These are phyloP conservation scores for Rhopalosiphum nymphaeae DNA, from an alignment of 2,888 invertebrate species.

Conservation along the genomic window DNA sequence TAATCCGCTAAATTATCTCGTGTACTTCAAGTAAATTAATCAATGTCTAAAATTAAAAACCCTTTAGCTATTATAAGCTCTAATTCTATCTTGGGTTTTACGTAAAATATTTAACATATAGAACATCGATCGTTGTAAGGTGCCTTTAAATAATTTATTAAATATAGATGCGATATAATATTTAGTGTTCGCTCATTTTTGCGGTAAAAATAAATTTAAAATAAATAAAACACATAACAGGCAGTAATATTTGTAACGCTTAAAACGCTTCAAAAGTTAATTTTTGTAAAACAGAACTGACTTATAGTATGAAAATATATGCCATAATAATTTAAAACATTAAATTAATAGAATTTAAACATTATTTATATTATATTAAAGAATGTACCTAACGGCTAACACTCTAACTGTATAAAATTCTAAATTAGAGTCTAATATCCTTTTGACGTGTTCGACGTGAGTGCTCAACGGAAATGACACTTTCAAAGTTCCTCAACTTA, in stretches of 20 bases:
- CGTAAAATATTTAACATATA: neutral
- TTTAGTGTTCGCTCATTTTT: neutral
- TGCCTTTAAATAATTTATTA: neutral
- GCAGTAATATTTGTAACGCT: neutral
- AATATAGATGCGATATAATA: neutral
- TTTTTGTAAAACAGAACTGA: neutral
- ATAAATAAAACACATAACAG: neutral
- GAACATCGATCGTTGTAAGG: neutral
- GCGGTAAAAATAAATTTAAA: neutral
- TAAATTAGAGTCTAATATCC: neutral
- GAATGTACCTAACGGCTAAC: neutral
- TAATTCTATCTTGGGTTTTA: neutral
- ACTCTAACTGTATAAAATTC: neutral
- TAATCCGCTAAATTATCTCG: constrained; percentile 1
- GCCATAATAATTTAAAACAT: neutral
- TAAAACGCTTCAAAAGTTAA: neutral
- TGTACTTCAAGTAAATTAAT: constrained; percentile 24
- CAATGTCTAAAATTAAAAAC: constrained; percentile 42
- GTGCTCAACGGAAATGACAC: neutral
- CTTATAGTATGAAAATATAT: neutral
- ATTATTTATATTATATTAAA: neutral
- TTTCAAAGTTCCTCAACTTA: neutral
- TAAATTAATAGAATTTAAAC: neutral
- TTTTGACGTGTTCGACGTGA: neutral
- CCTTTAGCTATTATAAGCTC: neutral